These are phyloP conservation scores for Podilymbus podiceps DNA, from an alignment of 2,113 vertebrate genomes.

Conservation along the genomic window DNA sequence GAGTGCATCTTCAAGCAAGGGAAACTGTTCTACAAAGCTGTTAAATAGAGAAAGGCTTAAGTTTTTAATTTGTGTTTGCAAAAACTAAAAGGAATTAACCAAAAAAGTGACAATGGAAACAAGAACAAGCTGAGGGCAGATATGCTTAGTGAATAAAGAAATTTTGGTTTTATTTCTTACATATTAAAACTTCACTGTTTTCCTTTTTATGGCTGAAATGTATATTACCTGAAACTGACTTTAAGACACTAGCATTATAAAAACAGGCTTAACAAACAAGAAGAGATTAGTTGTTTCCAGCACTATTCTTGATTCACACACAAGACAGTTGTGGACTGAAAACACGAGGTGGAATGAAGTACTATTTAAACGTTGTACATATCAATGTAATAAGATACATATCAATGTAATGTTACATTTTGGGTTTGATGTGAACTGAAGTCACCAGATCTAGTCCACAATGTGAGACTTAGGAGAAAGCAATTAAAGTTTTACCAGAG, in stretches of 20 bases:
- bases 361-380: not conserved
- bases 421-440: not conserved
- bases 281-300: not conserved
- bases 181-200: not conserved
- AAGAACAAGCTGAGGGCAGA: not conserved
- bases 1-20: not conserved
- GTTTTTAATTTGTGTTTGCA: not conserved
- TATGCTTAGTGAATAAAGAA: not conserved
- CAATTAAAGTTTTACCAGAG: not conserved
- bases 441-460: not conserved
- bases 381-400: not conserved
- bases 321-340: not conserved
- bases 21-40: not conserved
- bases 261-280: not conserved
- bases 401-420: not conserved
- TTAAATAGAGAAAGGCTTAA: not conserved
- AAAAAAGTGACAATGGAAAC: not conserved
- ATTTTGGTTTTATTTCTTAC: not conserved
- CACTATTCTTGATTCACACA: not conserved
- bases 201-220: not conserved
- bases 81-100: not conserved
- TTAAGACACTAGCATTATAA: not conserved
- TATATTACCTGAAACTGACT: not conserved
- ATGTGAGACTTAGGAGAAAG: not conserved
- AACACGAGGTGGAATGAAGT: not conserved